Base-by-base conservation (phyloP, 23 tunicate species). In the Styela clava region DNA sequence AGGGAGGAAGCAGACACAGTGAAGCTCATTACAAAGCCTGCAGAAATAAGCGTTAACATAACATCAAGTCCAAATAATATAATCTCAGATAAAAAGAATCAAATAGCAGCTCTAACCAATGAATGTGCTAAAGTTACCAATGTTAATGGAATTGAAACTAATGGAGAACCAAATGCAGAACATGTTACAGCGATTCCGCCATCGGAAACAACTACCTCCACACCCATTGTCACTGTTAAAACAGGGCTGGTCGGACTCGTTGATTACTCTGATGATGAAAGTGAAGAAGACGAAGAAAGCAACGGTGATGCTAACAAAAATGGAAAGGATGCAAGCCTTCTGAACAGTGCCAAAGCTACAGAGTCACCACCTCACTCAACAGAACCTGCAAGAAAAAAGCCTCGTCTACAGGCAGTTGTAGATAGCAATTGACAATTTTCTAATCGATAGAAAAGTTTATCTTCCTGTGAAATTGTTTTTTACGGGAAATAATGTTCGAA, bases 251-350 rank as follows among this genome's bases (percentile, higher is more conserved):
- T 92, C 31, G 95, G 90, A 5, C 44, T 92, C 2, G 97, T 92
- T 5, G 97, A 92, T 74, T 92, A 92, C 78, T 87, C 95, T 2
- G 95, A 89, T 79, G 97, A 92, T 64, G 97, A 92, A 26, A 81
- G 89, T 2, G 97, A 92, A 27, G 97, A 92, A 20, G 88, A 84
- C 1, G 84, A 77, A 34, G 74, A 79, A 33, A 29, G 27, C 12
- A 69, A 36, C 79, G 36, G 30, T 19, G 31, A 44, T 12, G 56
- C 56, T 12, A 44, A 44, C 56, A 79, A 79, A 62, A 56, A 62
- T 22, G 25, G 32, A 24, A 1, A 30, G 16, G 72, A 79, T 19
- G 25, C 56, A 7, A 12, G 12, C 12, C 9, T 44, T 44, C 56
- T 29, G 31, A 76, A 2, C 23, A 73, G 78, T 32, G 51, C 78